Evolutionary conservation across 2,797 vertebrate genomes (phyloP), one percentile per base, ranked within the genome.

Genomic region (Tolypeutes matacus): DNA sequence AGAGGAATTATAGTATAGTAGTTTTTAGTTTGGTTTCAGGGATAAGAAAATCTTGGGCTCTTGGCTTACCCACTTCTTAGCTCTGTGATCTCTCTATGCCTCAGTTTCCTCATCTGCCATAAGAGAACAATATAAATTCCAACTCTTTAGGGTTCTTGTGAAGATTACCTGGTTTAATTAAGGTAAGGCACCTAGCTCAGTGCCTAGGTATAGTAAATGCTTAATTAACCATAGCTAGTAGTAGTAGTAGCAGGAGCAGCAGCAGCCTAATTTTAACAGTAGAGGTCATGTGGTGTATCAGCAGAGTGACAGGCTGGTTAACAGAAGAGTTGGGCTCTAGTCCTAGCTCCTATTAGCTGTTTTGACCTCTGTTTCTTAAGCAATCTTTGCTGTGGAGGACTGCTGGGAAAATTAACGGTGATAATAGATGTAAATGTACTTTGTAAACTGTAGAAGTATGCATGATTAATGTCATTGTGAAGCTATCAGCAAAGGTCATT

Each of bases 371-470:
- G 31, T 58, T n/a, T 83, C 51, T 65, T 25, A 15, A 12, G 10
- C 58, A 21, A 34, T 21, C 39, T 65, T 56, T 75, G 60, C 18
- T 34, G 49, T 86, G 6, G 13, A 84, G 64, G 36, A 77, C 1
- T 73, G 39, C 51, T 25, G 0, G 84, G 25, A 86, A 12, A 65
- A 91, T 75, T 34, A 75, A 86, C 31, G 29, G 15, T 58, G 53
- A 73, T 51, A 51, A 96, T 15, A 76, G 7, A 77, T 82, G 34
- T 65, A 86, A 91, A 87, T 29, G 42, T 1, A 62, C 70, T 70
- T 82, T 62, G 14, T 82, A 94, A 89, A 77, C 51, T 92, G 80
- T 20, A 86, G 42, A 89, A 70, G 77, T 70, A n/a, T 82, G 80
- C 29, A n/a, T 7, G 23, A 86, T 70, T 83, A 83, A 80, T 84